Evolutionary conservation across 2,888 invertebrate genomes (phyloP), one percentile per base, ranked within the genome.

Genomic region (Priapulus caudatus): DNA sequence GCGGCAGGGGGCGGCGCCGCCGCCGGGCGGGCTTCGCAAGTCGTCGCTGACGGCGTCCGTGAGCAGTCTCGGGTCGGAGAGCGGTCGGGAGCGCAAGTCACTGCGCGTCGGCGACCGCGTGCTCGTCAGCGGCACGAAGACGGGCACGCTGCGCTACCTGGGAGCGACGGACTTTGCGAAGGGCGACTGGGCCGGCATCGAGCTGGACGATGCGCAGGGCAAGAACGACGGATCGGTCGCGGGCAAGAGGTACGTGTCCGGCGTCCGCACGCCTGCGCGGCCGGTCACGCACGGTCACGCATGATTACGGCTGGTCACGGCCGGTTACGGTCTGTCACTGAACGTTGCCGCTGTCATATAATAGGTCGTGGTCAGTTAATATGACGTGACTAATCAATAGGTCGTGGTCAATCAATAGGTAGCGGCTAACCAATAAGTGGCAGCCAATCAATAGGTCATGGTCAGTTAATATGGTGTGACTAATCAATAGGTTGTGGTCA

Each of bases 171-270:
- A 89, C 64, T 95, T 95, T 71, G 91, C 93, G 1, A 72, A 82
- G 24, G 95, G 95, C 24, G 82, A 89, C 61, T 95, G 93, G 93
- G 92, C 87, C 56, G 95, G 95, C 20, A 84, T 97, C 19, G 92
- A 95, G 71, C 76, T 97, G 60, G 92, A 93, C 68, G 90, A 92
- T 59, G 83, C 89, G 1, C 74, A 84, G 54, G 97, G 97, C 51
- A 95, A 95, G 74, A 95, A 97, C 72, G 92, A 97, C 67, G 95
- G 97, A 53, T 82, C 87, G 48, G 90, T 95, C 23, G 86, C 83
- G 59, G 92, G 89, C 52, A 84, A 83, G 72, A 84, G 89, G 90
- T 93, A 72, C 63, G 52, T 23, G 19, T 49, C 48, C n/a, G n/a
- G n/a, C n/a, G n/a, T n/a, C n/a, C n/a, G n/a, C n/a, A n/a, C n/a